Percentiles rank a stretch among this genome's conserved stretches.
phyloP scores from a whole-genome alignment of 2,113 vertebrate genomes.

The Sorex araneus region DNA sequence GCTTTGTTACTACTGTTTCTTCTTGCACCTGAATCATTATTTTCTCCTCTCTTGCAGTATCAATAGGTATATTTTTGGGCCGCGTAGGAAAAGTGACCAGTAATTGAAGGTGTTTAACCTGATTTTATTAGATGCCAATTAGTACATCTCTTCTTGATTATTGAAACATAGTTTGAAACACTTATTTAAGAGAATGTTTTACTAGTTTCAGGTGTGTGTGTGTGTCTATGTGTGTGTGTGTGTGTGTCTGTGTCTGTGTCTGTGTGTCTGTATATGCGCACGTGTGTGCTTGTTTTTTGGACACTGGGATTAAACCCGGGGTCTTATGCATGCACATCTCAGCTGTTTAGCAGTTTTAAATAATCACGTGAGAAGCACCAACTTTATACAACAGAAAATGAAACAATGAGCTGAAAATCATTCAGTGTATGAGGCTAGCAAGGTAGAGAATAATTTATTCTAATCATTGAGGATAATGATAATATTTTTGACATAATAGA shows the following conservation, averaged over 20 bases:
- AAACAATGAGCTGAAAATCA: constrained; percentile 17
- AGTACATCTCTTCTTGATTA: no score
- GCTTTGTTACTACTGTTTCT: not conserved
- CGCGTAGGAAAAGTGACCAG: not conserved
- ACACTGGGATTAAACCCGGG: no score
- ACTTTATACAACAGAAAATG: not conserved
- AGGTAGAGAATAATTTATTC: not conserved
- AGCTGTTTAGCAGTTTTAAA: not conserved
- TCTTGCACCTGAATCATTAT: not conserved
- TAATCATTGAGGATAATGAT: not conserved
- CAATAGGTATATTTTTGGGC: not conserved
- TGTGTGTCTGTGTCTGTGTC: no score
- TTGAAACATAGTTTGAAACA: no score
- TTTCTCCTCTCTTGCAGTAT: not conserved
- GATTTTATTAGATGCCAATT: not conserved
- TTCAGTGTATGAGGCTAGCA: constrained; percentile 27
- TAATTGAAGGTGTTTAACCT: not conserved
- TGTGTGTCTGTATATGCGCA: no score
- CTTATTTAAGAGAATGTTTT: not conserved
- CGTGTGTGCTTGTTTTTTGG: no score
- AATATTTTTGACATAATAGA: constrained; percentile 18
- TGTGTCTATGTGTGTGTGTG: no score
- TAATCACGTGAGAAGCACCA: not conserved
- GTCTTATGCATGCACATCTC: not conserved
- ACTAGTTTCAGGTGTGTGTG: not conserved